A percentile compares a stretch with the other conserved stretches of the same genome.
phyloP scores from a whole-genome alignment of 2,797 vertebrate genomes.

The Premnoplex brunnescens region DNA sequence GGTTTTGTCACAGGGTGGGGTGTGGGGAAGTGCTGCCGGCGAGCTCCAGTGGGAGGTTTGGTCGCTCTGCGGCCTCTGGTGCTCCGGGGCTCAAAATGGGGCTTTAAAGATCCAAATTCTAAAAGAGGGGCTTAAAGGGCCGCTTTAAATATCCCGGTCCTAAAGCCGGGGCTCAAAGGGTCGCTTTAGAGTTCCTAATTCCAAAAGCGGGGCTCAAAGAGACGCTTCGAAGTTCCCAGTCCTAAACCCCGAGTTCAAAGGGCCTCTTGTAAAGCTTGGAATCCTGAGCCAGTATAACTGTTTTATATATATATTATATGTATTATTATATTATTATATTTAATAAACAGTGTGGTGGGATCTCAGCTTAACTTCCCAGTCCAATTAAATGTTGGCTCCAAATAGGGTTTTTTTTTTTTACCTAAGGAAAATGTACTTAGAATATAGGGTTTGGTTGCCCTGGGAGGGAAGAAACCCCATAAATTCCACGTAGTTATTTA shows the following conservation, averaged over 20 bases:
- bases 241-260: background rate
- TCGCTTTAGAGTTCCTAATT: too few species aligned
- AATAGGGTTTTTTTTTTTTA: background rate
- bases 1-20: too few species aligned
- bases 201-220: too few species aligned
- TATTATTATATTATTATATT: background rate
- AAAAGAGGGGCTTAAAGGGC: too few species aligned
- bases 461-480: rapidly evolving
- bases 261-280: background rate
- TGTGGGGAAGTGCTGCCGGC: too few species aligned
- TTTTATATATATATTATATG: background rate
- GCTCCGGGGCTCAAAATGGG: too few species aligned
- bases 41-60: too few species aligned
- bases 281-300: background rate
- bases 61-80: too few species aligned
- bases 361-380: background rate
- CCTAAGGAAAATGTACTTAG: background rate
- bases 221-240: too few species aligned
- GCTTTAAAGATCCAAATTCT: too few species aligned
- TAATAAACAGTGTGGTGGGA: background rate
- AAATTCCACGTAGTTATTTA: background rate
- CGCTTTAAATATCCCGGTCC: too few species aligned
- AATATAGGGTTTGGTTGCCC: background rate
- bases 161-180: too few species aligned
- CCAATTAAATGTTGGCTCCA: background rate